Percentiles rank a stretch among this genome's conserved stretches.
Conservation (phyloP, 2,888 invertebrate species). For the Folsomia manolachei region DNA sequence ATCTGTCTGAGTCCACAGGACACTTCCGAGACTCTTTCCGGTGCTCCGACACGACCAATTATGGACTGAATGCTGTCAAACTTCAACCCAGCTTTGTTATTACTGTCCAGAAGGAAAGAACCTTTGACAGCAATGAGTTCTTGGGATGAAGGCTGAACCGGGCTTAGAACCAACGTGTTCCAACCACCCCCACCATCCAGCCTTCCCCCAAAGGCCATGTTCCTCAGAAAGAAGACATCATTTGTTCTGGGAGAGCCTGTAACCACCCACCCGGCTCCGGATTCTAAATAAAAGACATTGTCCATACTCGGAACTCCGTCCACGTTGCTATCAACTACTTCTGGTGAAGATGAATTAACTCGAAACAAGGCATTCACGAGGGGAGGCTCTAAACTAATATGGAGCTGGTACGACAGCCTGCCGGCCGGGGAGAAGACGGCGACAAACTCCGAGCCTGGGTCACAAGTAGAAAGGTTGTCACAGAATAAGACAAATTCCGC, state of each 20-base stretch:
- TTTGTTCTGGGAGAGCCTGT: not conserved
- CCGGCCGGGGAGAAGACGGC: no score
- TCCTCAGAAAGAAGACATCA: not conserved
- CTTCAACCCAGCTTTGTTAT: not conserved
- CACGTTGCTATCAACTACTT: not conserved
- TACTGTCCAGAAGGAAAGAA: not conserved
- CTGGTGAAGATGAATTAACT: not conserved
- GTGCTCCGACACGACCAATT: not conserved
- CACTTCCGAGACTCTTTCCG: not conserved
- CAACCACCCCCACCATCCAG: not conserved
- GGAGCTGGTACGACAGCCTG: no score
- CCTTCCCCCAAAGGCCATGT: not conserved
- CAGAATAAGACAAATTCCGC: no score
- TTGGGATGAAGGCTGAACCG: not conserved
- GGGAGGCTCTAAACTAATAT: no score
- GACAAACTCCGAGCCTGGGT: no score
- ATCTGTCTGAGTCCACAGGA: not conserved
- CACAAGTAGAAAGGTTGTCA: no score
- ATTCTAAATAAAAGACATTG: not conserved
- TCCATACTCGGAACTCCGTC: not conserved
- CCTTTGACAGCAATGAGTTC: not conserved
- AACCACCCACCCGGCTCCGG: not conserved
- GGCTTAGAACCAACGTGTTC: not conserved
- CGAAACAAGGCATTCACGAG: no score
- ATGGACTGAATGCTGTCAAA: not conserved